Conservation (phyloP, 2,113 vertebrate genomes). For the Pogonocichla stellata region DNA sequence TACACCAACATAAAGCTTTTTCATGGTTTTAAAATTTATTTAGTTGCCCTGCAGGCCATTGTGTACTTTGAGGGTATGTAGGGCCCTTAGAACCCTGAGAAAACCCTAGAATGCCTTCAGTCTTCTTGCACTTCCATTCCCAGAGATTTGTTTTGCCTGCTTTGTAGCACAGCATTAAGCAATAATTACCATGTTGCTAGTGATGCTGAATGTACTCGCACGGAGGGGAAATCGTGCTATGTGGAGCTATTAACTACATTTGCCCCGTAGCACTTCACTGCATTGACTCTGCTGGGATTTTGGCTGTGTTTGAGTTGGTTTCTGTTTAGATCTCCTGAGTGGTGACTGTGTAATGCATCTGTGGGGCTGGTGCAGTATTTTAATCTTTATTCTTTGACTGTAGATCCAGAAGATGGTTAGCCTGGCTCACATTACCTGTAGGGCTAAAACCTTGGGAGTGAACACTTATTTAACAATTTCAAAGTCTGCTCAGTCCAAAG, state of each 20-base stretch:
- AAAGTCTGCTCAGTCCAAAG: neutral
- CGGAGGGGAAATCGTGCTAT: slow-evolving; percentile 16
- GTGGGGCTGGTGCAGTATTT: neutral
- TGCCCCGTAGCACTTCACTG: slow-evolving; percentile 27
- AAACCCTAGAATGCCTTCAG: neutral
- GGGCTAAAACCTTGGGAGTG: neutral
- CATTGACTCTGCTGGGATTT: slow-evolving; percentile 45
- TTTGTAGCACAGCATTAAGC: neutral
- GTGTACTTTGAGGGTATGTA: neutral
- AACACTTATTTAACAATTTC: neutral
- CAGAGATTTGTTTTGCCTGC: neutral
- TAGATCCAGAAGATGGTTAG: neutral
- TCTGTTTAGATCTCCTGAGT: slow-evolving; percentile 25
- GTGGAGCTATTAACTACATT: slow-evolving; percentile 44
- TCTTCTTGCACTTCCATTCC: neutral
- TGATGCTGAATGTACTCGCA: neutral
- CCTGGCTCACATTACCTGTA: neutral
- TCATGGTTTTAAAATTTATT: neutral
- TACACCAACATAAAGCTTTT: neutral
- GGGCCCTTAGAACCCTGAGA: neutral
- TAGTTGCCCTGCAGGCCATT: neutral
- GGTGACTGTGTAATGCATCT: neutral
- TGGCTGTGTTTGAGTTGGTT: neutral
- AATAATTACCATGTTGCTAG: slow-evolving; percentile 46
- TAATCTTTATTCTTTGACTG: neutral